A percentile compares a stretch with the other conserved stretches of the same genome.
Evolutionary conservation across 2,113 vertebrate genomes (phyloP).

Genomic region (Gorsachius goisagi): DNA sequence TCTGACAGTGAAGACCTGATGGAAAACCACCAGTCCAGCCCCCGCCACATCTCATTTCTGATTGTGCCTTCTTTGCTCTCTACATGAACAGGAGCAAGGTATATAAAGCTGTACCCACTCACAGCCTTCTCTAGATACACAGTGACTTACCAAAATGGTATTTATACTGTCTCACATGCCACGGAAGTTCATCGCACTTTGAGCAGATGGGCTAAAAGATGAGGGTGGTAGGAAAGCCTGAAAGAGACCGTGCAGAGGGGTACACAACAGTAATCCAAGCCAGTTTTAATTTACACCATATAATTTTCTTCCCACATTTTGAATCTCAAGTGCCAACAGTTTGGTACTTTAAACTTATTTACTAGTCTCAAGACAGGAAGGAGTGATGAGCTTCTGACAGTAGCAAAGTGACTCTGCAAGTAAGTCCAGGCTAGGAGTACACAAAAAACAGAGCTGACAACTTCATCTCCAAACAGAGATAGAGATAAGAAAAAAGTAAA

Average conservation of each 20-base stretch:
- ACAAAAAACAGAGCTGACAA: not conserved
- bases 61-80: not conserved
- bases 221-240: not conserved
- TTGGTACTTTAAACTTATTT: not conserved
- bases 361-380: not conserved
- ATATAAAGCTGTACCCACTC: not conserved
- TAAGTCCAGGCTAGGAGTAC: not conserved
- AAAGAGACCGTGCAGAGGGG: not conserved
- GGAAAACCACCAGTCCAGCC: slow-evolving; percentile 30
- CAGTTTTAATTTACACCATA: not conserved
- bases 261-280: not conserved
- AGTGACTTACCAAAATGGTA: not conserved
- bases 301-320: not conserved
- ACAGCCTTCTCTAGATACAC: not conserved
- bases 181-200: not conserved
- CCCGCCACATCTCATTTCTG: not conserved
- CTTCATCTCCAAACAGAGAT: not conserved
- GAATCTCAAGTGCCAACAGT: not conserved
- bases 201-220: not conserved
- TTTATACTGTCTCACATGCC: not conserved
- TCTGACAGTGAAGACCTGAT: slow-evolving; percentile 40
- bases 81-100: not conserved
- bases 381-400: not conserved
- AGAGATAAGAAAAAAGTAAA: not conserved
- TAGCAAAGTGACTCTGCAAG: not conserved